These are phyloP conservation scores for Sesamia nonagrioides DNA, from an alignment of 1,140 invertebrate species.

Conservation along the genomic window DNA sequence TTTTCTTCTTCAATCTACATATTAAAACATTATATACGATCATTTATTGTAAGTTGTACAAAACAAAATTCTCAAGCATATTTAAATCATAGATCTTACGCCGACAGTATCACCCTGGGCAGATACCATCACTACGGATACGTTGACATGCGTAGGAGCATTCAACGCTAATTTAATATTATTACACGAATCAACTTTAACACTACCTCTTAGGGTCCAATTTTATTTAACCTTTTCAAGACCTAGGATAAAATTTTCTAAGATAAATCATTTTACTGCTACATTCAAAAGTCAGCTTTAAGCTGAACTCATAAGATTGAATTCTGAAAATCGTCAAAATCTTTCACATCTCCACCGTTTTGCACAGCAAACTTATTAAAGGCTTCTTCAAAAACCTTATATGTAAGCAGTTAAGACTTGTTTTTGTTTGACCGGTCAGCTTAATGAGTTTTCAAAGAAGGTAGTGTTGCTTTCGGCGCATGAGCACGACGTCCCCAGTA, in stretches of 20 bases:
- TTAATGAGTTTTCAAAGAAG: constrained; percentile 23
- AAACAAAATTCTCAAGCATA: constrained; percentile 42
- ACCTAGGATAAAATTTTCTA: constrained; percentile 31
- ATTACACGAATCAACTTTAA: constrained; percentile 15
- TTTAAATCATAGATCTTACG: constrained; percentile 58
- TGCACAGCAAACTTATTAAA: neutral
- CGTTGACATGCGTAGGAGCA: constrained; percentile 75
- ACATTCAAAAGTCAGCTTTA: neutral
- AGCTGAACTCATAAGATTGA: neutral
- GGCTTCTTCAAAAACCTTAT: neutral
- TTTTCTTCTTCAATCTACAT: neutral
- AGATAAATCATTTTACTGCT: constrained; percentile 6
- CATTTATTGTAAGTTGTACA: constrained; percentile 33
- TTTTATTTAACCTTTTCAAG: neutral
- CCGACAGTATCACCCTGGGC: constrained; percentile 65
- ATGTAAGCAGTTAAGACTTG: neutral
- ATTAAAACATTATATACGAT: constrained; percentile 4
- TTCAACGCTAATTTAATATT: constrained; percentile 10
- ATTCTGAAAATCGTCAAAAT: neutral
- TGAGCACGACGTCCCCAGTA: constrained; percentile 44
- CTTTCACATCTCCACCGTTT: constrained; percentile 6
- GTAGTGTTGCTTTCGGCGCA: constrained; percentile 37
- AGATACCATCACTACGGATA: constrained; percentile 65
- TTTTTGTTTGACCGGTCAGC: neutral
- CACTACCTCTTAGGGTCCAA: neutral